Evolutionary conservation across 2,113 vertebrate genomes (phyloP).

Genomic region (Lepidothrix coronata): DNA sequence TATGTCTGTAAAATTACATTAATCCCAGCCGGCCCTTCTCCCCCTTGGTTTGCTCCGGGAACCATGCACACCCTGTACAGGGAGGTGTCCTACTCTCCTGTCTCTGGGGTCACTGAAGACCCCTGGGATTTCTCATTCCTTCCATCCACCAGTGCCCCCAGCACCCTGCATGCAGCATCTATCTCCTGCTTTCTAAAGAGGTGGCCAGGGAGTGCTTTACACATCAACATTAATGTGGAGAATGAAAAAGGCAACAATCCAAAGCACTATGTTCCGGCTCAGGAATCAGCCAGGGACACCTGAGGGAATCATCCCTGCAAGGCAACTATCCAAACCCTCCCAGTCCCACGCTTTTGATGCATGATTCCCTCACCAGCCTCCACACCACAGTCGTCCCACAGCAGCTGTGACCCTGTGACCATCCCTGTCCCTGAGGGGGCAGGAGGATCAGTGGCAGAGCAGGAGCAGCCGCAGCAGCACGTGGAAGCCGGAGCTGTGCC

Average conservation of each 20-base stretch:
- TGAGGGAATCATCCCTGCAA: neutral
- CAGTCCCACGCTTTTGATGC: neutral
- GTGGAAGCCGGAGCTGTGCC: neutral
- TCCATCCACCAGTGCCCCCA: neutral
- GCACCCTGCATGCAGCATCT: neutral
- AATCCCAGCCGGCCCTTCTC: neutral
- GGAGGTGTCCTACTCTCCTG: no score
- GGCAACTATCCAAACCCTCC: accelerated
- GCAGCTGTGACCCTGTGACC: accelerated
- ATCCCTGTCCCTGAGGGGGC: neutral
- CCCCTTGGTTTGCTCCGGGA: neutral
- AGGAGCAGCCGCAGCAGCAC: neutral
- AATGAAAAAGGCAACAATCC: neutral
- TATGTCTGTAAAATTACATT: neutral
- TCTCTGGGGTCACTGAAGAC: neutral
- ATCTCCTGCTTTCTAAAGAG: neutral
- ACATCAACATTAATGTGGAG: neutral
- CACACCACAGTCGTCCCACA: accelerated
- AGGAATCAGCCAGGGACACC: no score
- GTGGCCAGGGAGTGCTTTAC: neutral
- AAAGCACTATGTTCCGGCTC: neutral
- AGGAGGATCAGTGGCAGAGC: neutral
- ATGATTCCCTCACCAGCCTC: neutral
- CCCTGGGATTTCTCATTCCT: neutral
- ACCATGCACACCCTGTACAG: accelerated